Percentiles rank a stretch among this genome's conserved stretches.
phyloP scores from a whole-genome alignment of 2,113 vertebrate species.

The Myiopsitta monachus region DNA sequence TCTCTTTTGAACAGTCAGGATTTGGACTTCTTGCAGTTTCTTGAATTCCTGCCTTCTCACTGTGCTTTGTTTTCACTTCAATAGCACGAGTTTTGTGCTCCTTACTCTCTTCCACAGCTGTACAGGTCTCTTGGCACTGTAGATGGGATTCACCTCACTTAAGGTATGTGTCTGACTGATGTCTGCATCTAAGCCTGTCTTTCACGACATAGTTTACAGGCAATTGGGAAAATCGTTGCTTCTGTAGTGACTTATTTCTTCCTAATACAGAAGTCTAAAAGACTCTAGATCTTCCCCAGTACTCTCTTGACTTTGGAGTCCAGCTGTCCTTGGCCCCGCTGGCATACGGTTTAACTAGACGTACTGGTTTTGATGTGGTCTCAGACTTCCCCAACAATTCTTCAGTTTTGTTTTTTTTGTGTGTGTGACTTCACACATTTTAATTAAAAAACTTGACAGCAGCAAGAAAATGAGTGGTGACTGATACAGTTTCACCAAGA shows the following conservation, averaged over 20 bases:
- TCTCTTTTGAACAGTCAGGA: neutral
- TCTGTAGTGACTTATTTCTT: neutral
- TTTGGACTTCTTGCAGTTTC: neutral
- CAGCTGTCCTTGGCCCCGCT: neutral
- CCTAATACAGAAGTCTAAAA: neutral
- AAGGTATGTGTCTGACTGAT: neutral
- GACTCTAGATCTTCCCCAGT: neutral
- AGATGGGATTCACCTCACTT: neutral
- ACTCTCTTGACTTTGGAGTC: neutral
- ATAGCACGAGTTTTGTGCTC: neutral
- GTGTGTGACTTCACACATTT: neutral
- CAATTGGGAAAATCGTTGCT: neutral
- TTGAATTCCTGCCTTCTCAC: neutral
- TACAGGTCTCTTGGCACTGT: neutral
- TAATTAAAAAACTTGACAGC: neutral
- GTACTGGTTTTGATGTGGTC: neutral
- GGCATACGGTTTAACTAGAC: neutral
- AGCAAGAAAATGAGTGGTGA: neutral
- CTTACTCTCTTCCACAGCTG: neutral
- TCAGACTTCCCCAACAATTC: neutral
- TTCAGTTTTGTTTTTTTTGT: neutral
- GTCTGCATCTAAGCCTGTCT: neutral
- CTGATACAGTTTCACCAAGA: neutral
- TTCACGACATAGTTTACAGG: neutral
- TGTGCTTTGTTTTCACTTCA: neutral